Evolutionary conservation across 2,888 invertebrate species (phyloP).

Genomic region (Actias luna): DNA sequence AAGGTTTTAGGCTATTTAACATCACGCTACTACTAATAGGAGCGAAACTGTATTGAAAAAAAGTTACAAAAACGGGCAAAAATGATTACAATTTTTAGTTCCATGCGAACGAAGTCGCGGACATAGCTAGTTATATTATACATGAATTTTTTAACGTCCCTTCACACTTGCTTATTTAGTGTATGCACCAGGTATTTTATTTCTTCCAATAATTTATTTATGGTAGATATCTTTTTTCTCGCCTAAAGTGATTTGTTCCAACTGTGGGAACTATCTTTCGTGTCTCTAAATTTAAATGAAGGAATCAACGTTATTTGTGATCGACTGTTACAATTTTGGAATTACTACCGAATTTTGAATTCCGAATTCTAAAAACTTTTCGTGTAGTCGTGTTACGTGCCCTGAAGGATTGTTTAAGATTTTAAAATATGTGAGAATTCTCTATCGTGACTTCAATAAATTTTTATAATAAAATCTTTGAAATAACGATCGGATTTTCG

Average conservation of each 20-base stretch:
- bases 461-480: background rate
- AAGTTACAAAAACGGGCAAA: too few relatives aligned
- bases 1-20: too few relatives aligned
- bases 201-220: slow-evolving; percentile 10
- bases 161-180: too few relatives aligned
- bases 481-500: slow-evolving; percentile 17
- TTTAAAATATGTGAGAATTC: background rate
- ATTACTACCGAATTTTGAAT: slow-evolving; percentile 18
- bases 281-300: slow-evolving; percentile 52
- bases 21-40: too few relatives aligned
- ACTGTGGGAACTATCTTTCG: slow-evolving; percentile 58
- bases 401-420: background rate
- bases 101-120: too few relatives aligned
- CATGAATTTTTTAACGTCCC: too few relatives aligned
- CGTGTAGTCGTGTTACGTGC: background rate
- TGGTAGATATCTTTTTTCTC: slow-evolving; percentile 24
- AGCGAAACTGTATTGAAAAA: too few relatives aligned
- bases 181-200: too few relatives aligned
- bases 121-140: too few relatives aligned
- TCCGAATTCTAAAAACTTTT: background rate
- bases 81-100: too few relatives aligned
- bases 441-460: background rate
- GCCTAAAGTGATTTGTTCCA: background rate
- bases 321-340: slow-evolving; percentile 29
- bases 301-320: slow-evolving; percentile 31